phyloP scores from a whole-genome alignment of 2,888 invertebrate genomes.

The Cephus pulcher region DNA sequence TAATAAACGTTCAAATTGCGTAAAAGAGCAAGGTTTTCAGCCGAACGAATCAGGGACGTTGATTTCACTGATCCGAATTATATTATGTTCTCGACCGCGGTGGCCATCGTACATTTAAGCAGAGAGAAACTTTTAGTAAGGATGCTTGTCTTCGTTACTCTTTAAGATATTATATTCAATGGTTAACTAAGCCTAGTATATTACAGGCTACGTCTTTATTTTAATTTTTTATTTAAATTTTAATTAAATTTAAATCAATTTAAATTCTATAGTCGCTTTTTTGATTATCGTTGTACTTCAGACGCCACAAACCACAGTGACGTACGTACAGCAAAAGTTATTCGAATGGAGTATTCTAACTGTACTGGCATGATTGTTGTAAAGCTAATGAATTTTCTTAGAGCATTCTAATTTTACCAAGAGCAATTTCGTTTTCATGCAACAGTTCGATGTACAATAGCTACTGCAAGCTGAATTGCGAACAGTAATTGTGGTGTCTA shows the following conservation, averaged over 20 bases:
- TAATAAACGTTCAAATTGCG: constrained; percentile 68
- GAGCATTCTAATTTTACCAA: not conserved
- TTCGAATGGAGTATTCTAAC: not conserved
- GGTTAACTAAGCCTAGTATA: not conserved
- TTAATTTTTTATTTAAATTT: not conserved
- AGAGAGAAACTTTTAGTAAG: not conserved
- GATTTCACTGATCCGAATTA: constrained; percentile 22
- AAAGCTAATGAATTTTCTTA: not conserved
- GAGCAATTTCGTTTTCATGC: not conserved
- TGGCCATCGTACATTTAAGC: not conserved
- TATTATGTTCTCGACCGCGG: constrained; percentile 4
- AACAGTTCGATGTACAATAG: not conserved
- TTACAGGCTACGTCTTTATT: not conserved
- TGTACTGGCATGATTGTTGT: not conserved
- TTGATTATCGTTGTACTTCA: not conserved
- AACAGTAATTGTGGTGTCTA: not conserved
- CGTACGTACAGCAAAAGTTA: not conserved
- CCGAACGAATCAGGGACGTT: constrained; percentile 46
- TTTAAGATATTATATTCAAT: not conserved
- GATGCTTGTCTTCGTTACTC: not conserved
- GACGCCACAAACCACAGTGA: not conserved
- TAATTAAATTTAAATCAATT: not conserved
- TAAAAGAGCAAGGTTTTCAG: constrained; percentile 68
- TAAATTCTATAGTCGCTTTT: not conserved
- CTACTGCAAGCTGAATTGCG: not conserved